Evolutionary conservation across 1,140 invertebrate genomes (phyloP).

Genomic region (Arion vulgaris): DNA sequence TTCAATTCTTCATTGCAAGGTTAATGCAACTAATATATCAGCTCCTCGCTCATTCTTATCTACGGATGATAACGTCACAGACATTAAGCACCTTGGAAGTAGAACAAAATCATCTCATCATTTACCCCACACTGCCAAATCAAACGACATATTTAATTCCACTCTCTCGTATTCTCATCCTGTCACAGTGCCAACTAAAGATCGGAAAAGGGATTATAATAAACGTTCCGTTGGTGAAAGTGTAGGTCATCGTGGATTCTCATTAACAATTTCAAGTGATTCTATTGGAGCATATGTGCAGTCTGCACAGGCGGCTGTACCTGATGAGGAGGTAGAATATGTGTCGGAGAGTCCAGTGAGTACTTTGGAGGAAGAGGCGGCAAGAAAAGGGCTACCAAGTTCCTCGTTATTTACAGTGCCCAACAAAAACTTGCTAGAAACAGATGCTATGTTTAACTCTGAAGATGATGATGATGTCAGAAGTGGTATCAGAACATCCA

Average conservation of each 20-base stretch:
- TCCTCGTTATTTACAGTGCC: slow-evolving; percentile 16
- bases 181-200: background rate
- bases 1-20: background rate
- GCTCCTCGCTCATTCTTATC: background rate
- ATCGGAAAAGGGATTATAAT: background rate
- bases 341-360: background rate
- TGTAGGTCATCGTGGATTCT: background rate
- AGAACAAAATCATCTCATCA: background rate
- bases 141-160: background rate
- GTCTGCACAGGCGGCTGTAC: background rate
- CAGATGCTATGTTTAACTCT: slow-evolving; percentile 32
- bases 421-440: slow-evolving; percentile 26
- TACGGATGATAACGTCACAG: background rate
- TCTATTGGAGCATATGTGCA: background rate
- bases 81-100: background rate
- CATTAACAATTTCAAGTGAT: background rate
- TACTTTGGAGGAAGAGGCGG: slow-evolving; percentile 17
- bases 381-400: background rate
- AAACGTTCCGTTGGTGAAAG: background rate
- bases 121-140: background rate
- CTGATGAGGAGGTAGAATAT: background rate
- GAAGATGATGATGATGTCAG: slow-evolving; percentile 15
- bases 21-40: background rate
- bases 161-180: background rate
- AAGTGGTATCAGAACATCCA: background rate